A percentile compares a stretch with the other conserved stretches of the same genome.
phyloP scores from a whole-genome alignment of 2,888 invertebrate species.

The Hydriomena furcata region DNA sequence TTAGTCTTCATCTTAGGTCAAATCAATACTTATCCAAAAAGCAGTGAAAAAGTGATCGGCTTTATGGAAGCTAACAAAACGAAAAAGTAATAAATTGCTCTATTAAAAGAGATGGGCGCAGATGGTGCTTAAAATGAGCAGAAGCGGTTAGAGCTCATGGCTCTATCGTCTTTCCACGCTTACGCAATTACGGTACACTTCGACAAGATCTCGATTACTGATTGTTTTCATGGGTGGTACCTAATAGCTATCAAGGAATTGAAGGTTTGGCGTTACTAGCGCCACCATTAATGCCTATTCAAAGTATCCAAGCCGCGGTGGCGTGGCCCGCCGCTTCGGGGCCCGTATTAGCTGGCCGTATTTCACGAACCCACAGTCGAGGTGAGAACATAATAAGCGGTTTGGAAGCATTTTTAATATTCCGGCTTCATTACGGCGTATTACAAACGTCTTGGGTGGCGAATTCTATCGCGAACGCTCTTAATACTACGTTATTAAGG shows the following conservation, averaged over 20 bases:
- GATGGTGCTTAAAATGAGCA: constrained; percentile 14
- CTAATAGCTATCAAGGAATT: constrained; percentile 32
- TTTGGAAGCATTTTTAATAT: constrained; percentile 81
- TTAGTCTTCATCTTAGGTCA: too few species aligned
- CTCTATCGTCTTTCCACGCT: constrained; percentile 5
- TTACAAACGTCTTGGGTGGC: constrained; percentile 83
- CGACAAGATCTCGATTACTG: constrained; percentile 19
- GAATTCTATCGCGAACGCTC: constrained; percentile 82
- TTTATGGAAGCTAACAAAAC: constrained; percentile 17
- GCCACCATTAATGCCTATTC: constrained; percentile 65
- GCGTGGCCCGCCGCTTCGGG: constrained; percentile 51
- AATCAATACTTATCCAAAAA: not conserved
- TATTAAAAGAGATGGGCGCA: constrained; percentile 21
- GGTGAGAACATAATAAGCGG: constrained; percentile 84
- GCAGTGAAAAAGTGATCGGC: constrained; percentile 5
- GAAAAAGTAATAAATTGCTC: constrained; percentile 27
- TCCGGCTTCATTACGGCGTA: constrained; percentile 82
- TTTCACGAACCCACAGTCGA: constrained; percentile 76
- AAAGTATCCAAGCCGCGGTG: constrained; percentile 38
- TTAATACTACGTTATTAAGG: constrained; percentile 79
- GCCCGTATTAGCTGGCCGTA: constrained; percentile 76
- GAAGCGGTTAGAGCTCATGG: constrained; percentile 1
- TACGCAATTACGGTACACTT: constrained; percentile 17
- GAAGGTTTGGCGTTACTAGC: constrained; percentile 45
- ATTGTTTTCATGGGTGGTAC: constrained; percentile 32